Percentiles rank a stretch among this genome's conserved stretches.
phyloP scores from a whole-genome alignment of 2,113 vertebrate species.

The cattle (Bos taurus) region ARS-UCD2.0 NC_037331.1:14267001-14267500 shows the following conservation, averaged over 20 bases:
- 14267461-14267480: background rate
- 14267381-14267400: background rate
- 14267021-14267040: background rate
- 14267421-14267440: background rate
- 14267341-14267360: background rate
- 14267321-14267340: background rate
- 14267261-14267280: background rate
- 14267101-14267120: background rate
- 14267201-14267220: background rate
- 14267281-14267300: background rate
- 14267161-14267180: background rate
- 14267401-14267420: background rate
- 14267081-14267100: background rate
- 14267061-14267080: background rate
- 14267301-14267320: background rate
- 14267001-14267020: background rate
- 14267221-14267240: background rate
- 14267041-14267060: background rate
- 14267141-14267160: background rate
- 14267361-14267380: constrained; percentile 12
- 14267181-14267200: background rate
- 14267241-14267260: background rate
- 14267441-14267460: background rate
- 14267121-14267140: background rate
- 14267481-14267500: background rate